Evolutionary conservation across 2,888 invertebrate genomes (phyloP), one percentile per base, ranked within the genome.

Genomic region (Drosophila paramelanica): DNA sequence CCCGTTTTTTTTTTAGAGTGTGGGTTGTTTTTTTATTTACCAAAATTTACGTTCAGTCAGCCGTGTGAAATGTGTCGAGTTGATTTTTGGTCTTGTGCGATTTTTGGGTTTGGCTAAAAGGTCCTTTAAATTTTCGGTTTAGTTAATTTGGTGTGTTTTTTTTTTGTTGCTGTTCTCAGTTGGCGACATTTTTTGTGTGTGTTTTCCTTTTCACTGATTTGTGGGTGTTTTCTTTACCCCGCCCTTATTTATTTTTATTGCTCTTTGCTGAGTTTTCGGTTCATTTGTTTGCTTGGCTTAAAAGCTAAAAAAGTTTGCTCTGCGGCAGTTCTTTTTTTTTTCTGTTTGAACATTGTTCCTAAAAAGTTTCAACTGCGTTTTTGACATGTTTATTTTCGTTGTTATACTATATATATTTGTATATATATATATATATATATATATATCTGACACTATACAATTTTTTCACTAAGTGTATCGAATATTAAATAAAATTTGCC

Each of bases 1-100:
- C n/a, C n/a, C n/a, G n/a, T 33, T 49, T 23, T 14, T 10, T 43
- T 33, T 55, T 52, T 51, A n/a, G 11, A 7, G 13, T 23, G 36
- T 45, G 43, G 36, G 36, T 5, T 11, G 36, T 36, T 36, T 36
- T 36, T 33, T 13, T 31, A 8, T 31, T 36, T 27, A 64, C 62
- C 82, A 79, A 85, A 81, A 85, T 88, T 88, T 79, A 79, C 50
- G 73, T 51, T 58, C 79, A 82, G 77, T 82, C 82, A 88, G 65
- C 70, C 79, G 88, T 69, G 39, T 76, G 56, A 76, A 88, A 73
- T 88, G 67, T 64, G 82, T 73, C 65, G 51, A 84, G 79, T 84
- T 87, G 85, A 84, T 84, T 81, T 85, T 84, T 76, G 68, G 70
- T 78, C 56, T 45, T 62, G 39, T 74, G 78, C 64, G 52, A 78